phyloP scores from a whole-genome alignment of 2,888 invertebrate species.

The Cremastinae sp. region DNA sequence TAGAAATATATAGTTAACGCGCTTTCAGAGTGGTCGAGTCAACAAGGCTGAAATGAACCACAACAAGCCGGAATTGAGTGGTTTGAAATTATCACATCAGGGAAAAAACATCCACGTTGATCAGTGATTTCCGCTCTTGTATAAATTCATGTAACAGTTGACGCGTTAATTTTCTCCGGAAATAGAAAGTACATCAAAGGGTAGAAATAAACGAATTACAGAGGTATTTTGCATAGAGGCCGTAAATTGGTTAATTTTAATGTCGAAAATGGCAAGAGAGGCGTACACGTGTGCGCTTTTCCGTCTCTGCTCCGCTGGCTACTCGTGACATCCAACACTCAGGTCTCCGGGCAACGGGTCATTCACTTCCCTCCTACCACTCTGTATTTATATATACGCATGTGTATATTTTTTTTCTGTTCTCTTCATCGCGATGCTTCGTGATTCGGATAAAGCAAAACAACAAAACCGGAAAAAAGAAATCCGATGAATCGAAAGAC shows the following conservation, averaged over 20 bases:
- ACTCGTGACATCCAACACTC: conserved; percentile 54
- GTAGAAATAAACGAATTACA: too few relatives aligned
- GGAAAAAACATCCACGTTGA: neutral
- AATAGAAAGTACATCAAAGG: neutral
- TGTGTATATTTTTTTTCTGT: conserved; percentile 4
- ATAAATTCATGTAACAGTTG: too few relatives aligned
- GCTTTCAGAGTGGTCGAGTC: conserved; percentile 16
- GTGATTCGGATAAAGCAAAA: conserved; percentile 9
- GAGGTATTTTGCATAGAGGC: too few relatives aligned
- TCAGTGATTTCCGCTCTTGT: neutral
- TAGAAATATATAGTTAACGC: too few relatives aligned
- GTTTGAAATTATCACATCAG: conserved; percentile 18
- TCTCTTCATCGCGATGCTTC: conserved; percentile 35
- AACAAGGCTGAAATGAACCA: conserved; percentile 36
- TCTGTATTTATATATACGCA: conserved; percentile 7
- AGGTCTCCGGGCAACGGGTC: conserved; percentile 58
- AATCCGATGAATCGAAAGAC: conserved; percentile 4
- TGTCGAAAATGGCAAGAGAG: conserved; percentile 1
- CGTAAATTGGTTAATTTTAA: too few relatives aligned
- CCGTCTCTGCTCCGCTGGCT: conserved; percentile 28
- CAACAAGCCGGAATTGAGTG: conserved; percentile 18
- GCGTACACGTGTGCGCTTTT: conserved; percentile 17
- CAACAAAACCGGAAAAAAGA: conserved; percentile 10
- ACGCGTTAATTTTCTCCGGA: too few relatives aligned
- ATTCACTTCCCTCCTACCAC: conserved; percentile 56